These are phyloP conservation scores for Sitta europaea DNA, from an alignment of 2,113 vertebrate species.

Conservation along the genomic window DNA sequence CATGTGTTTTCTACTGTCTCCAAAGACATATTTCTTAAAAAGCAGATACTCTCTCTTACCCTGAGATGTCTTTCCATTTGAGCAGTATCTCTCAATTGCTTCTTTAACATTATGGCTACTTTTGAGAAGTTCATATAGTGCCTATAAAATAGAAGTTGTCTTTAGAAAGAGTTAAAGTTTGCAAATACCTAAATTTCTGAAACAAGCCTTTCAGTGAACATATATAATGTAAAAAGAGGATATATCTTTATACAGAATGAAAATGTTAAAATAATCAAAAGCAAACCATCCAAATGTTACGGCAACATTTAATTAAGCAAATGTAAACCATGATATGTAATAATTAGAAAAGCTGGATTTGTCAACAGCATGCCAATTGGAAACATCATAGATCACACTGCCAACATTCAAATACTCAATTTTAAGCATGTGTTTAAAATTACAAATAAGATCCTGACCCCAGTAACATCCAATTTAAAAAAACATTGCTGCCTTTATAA, in stretches of 20 bases:
- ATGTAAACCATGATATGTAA: not conserved
- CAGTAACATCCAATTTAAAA: not conserved
- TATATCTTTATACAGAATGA: not conserved
- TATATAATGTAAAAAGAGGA: not conserved
- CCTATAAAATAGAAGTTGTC: not conserved
- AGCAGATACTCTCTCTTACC: not conserved
- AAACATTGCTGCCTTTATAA: not conserved
- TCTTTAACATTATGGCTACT: not conserved
- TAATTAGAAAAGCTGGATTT: not conserved
- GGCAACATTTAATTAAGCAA: not conserved
- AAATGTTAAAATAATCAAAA: not conserved
- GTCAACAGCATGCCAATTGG: not conserved
- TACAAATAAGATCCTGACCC: not conserved
- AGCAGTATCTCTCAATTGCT: constrained; percentile 1
- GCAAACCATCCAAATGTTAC: not conserved
- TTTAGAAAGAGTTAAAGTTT: not conserved
- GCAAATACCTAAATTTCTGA: not conserved
- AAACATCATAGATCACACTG: not conserved
- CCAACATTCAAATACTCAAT: not conserved
- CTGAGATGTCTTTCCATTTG: not conserved
- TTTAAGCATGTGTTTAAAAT: not conserved
- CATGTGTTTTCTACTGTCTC: not conserved
- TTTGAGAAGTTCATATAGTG: not conserved
- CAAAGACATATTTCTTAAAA: not conserved
- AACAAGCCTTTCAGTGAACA: not conserved